Conservation (phyloP, 1,140 invertebrate genomes). For the Drosophila ambigua region DNA sequence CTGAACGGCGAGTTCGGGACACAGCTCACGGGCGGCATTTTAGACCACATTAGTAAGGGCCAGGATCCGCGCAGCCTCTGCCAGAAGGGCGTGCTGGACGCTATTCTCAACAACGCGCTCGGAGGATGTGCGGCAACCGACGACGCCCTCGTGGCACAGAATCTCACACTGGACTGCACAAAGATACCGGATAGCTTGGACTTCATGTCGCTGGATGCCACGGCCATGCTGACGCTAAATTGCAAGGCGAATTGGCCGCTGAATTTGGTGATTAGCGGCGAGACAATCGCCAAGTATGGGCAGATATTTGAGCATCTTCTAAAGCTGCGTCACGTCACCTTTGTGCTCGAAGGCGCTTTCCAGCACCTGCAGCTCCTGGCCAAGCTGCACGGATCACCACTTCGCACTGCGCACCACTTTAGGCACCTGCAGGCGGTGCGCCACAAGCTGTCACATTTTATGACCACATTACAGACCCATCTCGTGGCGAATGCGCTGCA, state of each 20-base stretch:
- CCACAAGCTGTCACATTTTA: conserved; percentile 89
- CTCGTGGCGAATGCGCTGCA: conserved; percentile 89
- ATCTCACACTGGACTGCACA: conserved; percentile 86
- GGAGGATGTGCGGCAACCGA: conserved; percentile 70
- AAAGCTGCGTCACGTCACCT: conserved; percentile 89
- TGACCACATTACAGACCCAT: conserved; percentile 89
- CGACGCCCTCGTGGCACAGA: conserved; percentile 71
- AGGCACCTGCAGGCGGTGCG: conserved; percentile 87
- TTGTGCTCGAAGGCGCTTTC: conserved; percentile 89
- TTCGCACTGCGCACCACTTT: conserved; percentile 86
- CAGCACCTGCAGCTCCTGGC: conserved; percentile 85
- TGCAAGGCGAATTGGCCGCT: conserved; percentile 90
- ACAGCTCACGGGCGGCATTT: conserved; percentile 88
- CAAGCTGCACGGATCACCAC: conserved; percentile 83
- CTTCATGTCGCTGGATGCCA: conserved; percentile 86
- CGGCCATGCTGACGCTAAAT: conserved; percentile 88
- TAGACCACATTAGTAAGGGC: conserved; percentile 87
- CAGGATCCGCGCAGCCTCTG: conserved; percentile 87
- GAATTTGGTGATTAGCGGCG: conserved; percentile 89
- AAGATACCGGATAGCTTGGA: conserved; percentile 86
- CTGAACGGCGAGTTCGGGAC: conserved; percentile 91
- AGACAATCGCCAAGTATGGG: conserved; percentile 88
- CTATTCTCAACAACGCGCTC: conserved; percentile 88
- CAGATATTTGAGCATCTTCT: conserved; percentile 90
- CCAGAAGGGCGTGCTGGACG: conserved; percentile 88